A percentile compares a stretch with the other conserved stretches of the same genome.
These are phyloP conservation scores for Psophia crepitans DNA, from an alignment of 2,113 vertebrate species.

Conservation along the genomic window DNA sequence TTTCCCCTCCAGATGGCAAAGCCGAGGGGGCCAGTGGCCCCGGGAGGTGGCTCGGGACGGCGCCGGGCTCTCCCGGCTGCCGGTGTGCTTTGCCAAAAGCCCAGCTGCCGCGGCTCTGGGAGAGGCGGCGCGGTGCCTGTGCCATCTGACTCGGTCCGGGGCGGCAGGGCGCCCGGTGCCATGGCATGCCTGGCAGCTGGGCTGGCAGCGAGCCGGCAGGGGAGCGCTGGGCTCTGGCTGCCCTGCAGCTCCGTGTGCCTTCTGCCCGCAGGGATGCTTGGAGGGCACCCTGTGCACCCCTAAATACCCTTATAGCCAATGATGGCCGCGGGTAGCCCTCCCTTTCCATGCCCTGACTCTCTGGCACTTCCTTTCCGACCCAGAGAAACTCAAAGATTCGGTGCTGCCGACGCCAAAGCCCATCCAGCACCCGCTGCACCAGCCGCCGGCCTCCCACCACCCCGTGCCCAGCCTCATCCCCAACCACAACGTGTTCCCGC, in stretches of 20 bases:
- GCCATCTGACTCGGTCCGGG: neutral
- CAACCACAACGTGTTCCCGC: conserved; percentile 83
- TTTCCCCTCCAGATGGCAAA: conserved; percentile 31
- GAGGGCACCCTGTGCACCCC: neutral
- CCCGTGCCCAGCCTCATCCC: conserved; percentile 86
- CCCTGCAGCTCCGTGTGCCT: neutral
- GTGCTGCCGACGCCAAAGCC: conserved; percentile 84
- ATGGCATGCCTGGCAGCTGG: neutral
- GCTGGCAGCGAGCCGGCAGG: neutral
- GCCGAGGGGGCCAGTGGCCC: neutral
- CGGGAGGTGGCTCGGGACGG: neutral
- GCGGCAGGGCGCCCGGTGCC: no score
- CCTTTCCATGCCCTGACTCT: neutral
- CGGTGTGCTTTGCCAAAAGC: neutral
- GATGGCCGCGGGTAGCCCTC: accelerated
- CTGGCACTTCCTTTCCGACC: accelerated
- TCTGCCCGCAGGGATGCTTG: accelerated
- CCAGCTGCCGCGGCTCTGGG: neutral
- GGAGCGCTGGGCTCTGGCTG: neutral
- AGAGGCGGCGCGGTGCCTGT: neutral
- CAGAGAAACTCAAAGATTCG: conserved; percentile 94
- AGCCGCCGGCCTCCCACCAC: conserved; percentile 79
- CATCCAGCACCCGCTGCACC: conserved; percentile 84
- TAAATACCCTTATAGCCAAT: accelerated
- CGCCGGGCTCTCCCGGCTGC: neutral